Evolutionary conservation across 2,797 vertebrate genomes (phyloP).

Genomic region (Schizothorax lantsangensis): DNA sequence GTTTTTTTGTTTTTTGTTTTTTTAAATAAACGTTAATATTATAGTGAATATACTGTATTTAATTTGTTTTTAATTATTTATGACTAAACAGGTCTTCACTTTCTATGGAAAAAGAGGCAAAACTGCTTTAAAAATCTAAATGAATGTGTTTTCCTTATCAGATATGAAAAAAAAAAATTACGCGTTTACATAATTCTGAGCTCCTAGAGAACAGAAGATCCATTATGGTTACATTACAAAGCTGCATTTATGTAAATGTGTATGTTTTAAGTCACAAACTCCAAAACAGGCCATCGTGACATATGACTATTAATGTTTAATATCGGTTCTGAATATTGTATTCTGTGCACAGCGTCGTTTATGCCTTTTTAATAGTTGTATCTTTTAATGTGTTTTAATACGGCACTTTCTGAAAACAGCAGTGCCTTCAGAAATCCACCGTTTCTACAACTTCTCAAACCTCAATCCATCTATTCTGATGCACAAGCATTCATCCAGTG

Average conservation of each 20-base stretch:
- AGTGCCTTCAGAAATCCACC: constrained; percentile 4
- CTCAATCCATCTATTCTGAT: not conserved
- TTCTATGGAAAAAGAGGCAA: constrained; percentile 87
- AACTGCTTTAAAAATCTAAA: constrained; percentile 82
- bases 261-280: constrained; percentile 74
- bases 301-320: constrained; percentile 90
- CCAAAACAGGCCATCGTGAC: not conserved
- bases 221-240: constrained; percentile 80
- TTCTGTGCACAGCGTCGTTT: constrained; percentile 83
- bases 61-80: constrained; percentile 94
- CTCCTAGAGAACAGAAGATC: constrained; percentile 81
- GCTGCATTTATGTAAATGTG: constrained; percentile 86
- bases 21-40: constrained; percentile 89
- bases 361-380: constrained; percentile 73
- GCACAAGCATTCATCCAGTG: not conserved
- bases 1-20: constrained; percentile 80
- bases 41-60: constrained; percentile 97
- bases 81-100: constrained; percentile 90
- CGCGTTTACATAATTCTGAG: constrained; percentile 89
- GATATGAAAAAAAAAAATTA: constrained; percentile 76
- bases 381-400: constrained; percentile 9
- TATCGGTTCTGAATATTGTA: constrained; percentile 87
- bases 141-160: constrained; percentile 80
- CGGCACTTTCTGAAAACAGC: constrained; percentile 15
- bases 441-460: not conserved